Conservation (phyloP, 2,113 vertebrate species). For the Microcebus jonahi region DNA sequence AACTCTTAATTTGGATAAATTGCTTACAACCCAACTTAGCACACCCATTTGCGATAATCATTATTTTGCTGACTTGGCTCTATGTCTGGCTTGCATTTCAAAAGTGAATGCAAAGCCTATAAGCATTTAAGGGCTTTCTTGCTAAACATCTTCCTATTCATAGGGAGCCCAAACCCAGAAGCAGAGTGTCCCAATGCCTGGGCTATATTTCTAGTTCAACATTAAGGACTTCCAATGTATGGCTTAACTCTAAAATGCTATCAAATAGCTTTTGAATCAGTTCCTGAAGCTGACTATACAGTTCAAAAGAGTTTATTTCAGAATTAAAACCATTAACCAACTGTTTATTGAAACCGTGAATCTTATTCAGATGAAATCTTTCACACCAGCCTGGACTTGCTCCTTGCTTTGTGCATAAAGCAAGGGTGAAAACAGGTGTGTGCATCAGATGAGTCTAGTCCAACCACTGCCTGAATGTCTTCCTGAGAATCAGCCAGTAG, state of each 20-base stretch:
- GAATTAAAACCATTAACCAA: constrained; percentile 16
- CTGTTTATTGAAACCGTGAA: constrained; percentile 22
- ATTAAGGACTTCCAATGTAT: constrained; percentile 40
- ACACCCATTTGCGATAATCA: constrained; percentile 74
- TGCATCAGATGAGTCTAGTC: neutral
- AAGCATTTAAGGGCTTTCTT: constrained; percentile 69
- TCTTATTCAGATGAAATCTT: neutral
- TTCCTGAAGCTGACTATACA: constrained; percentile 22
- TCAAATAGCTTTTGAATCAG: neutral
- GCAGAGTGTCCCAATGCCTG: constrained; percentile 38
- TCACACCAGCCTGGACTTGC: neutral
- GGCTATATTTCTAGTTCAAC: constrained; percentile 50
- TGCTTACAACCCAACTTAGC: constrained; percentile 74
- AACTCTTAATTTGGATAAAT: constrained; percentile 80
- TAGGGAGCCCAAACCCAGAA: constrained; percentile 58
- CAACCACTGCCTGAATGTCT: neutral
- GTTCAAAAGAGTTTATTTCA: constrained; percentile 36
- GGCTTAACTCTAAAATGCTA: constrained; percentile 41
- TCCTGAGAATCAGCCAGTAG: neutral
- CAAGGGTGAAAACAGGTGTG: neutral
- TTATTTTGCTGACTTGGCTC: constrained; percentile 77
- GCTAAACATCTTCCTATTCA: constrained; percentile 63
- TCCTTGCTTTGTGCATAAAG: neutral
- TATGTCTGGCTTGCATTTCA: constrained; percentile 81
- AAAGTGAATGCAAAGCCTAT: constrained; percentile 79